Base-by-base conservation (phyloP, 2,797 vertebrate species). In the Lacerta viridis region DNA sequence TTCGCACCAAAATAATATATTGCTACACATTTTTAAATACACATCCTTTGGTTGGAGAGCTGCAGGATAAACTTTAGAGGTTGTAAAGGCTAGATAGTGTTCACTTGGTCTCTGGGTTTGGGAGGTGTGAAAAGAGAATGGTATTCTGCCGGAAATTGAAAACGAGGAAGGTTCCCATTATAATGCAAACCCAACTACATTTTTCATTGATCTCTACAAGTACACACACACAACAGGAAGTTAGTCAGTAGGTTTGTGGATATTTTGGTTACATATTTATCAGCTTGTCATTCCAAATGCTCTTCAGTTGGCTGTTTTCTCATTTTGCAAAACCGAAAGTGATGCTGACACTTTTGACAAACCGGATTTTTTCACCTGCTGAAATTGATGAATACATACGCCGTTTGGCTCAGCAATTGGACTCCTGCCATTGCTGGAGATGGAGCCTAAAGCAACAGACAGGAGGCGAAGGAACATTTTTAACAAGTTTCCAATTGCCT, bases 361-460 rank as follows among this genome's bases (percentile, higher is more conserved):
- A 68, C 59, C 39, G 1, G 59, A 7, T 71, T 55, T 71, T 43
- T 27, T 29, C 86, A 82, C 59, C 39, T 66, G 71, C 55, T 66
- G 80, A 68, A 83, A 76, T 20, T 83, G 80, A 68, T 68, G 50
- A 83, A 88, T 68, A 41, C 20, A 46, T 39, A 33, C 76, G 80
- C 71, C 33, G 36, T 77, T 83, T 27, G 55, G 36, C 41, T 87
- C 36, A 5, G n/a, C 13, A 33, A 3, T 20, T 83, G 87, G 61
- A 64, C 9, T 59, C 72, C 80, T 76, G 87, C 74, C 64, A 50
- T 64, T 69, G 41, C 15, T n/a, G 61, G 74, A 86, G 59, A 61
- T 0, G 17, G 59, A 84, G 8, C 11, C 43, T 87, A 69, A 83
- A 11, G 36, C 25, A 90, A 81, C 13, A 18, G 17, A 7, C 8